phyloP scores from a whole-genome alignment of 2,797 vertebrate species.

The Rhinoraja longicauda region DNA sequence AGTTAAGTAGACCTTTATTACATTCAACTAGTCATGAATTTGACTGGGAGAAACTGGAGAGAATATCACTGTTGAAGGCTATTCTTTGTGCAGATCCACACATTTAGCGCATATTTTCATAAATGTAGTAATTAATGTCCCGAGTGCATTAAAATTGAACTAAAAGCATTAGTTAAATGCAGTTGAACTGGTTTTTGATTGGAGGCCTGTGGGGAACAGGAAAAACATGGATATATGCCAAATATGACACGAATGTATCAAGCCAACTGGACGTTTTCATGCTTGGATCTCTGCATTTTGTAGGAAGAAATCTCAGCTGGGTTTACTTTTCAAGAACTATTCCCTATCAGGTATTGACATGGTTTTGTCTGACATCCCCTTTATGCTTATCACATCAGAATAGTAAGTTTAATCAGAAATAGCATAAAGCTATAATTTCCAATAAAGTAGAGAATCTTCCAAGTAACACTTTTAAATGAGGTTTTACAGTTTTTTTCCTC shows the following conservation, averaged over 20 bases:
- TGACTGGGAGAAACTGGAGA: neutral
- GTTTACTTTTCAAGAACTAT: neutral
- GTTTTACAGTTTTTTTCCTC: neutral
- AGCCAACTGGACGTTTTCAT: neutral
- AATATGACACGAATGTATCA: neutral
- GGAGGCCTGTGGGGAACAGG: neutral
- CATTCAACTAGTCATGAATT: neutral
- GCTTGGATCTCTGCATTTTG: neutral
- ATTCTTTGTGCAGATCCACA: neutral
- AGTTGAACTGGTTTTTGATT: neutral
- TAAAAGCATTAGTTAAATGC: neutral
- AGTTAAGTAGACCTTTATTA: neutral
- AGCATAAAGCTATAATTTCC: neutral
- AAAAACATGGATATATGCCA: neutral
- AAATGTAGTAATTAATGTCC: neutral
- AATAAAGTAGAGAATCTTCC: neutral
- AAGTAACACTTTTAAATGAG: neutral
- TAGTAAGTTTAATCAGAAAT: neutral
- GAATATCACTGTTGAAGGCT: neutral
- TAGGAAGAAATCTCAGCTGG: neutral
- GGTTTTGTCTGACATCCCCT: neutral
- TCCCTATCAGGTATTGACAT: neutral
- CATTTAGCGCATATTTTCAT: neutral
- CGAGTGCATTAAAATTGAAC: neutral
- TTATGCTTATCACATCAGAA: neutral